A percentile compares a stretch with the other conserved stretches of the same genome.
Conservation (phyloP, 2,888 invertebrate genomes). For the Epinotia bilunana region DNA sequence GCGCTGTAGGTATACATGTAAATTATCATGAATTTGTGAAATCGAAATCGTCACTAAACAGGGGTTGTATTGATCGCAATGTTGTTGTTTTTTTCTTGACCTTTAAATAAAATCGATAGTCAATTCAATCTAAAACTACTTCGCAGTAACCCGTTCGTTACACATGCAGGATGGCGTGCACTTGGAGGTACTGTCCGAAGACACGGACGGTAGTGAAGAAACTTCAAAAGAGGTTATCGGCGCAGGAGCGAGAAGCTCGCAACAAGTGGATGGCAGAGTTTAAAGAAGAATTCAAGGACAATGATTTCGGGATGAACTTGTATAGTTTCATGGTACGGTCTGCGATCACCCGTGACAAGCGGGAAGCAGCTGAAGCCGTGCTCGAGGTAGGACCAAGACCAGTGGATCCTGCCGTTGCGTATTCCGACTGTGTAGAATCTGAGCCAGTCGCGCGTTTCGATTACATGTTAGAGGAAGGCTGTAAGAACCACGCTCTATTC, state of each 20-base stretch:
- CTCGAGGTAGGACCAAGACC: conserved; percentile 16
- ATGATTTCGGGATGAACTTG: conserved; percentile 37
- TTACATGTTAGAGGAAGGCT: conserved; percentile 55
- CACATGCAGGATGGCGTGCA: conserved; percentile 54
- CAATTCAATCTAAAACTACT: conserved; percentile 9
- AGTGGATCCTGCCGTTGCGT: conserved; percentile 12
- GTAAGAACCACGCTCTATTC: conserved; percentile 52
- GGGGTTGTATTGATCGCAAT: conserved; percentile 27
- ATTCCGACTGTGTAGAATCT: conserved; percentile 55
- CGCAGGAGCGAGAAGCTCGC: conserved; percentile 47
- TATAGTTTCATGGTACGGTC: conserved; percentile 29
- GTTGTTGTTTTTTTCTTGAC: conserved; percentile 16
- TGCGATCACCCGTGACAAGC: conserved; percentile 19
- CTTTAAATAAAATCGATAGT: conserved; percentile 29
- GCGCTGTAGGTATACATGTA: background rate
- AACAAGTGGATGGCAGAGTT: conserved; percentile 63
- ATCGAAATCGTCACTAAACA: background rate
- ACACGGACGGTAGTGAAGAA: conserved; percentile 48
- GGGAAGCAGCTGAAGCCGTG: conserved; percentile 38
- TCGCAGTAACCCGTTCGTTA: background rate
- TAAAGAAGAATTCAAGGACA: conserved; percentile 48
- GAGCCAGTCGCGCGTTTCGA: conserved; percentile 55
- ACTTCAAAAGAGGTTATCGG: conserved; percentile 55
- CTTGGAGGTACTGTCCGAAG: conserved; percentile 62
- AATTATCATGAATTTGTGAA: background rate